These are phyloP conservation scores for Platyscapa corneri DNA, from an alignment of 1,140 invertebrate genomes.

Conservation along the genomic window DNA sequence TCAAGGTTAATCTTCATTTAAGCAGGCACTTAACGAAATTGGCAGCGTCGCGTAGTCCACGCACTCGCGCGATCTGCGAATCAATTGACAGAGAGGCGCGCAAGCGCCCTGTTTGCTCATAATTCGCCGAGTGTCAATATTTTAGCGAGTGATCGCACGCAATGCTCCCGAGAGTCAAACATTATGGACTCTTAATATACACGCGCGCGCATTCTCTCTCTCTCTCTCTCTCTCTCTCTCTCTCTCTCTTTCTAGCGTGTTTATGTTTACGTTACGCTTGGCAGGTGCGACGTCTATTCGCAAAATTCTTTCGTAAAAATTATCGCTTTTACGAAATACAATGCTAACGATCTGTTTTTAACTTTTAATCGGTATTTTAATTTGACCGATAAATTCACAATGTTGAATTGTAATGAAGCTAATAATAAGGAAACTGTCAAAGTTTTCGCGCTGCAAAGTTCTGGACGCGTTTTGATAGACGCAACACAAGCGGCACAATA, in stretches of 20 bases:
- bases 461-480: too few species aligned
- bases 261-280: background rate
- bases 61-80: background rate
- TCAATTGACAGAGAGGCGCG: background rate
- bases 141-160: background rate
- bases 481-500: too few species aligned
- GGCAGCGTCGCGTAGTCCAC: background rate
- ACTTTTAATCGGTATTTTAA: background rate
- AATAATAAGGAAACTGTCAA: too few species aligned
- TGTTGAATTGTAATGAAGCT: too few species aligned
- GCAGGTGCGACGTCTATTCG: background rate
- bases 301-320: background rate
- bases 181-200: background rate
- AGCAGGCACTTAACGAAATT: slow-evolving; percentile 11
- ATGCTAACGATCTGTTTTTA: background rate
- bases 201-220: background rate
- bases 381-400: too few species aligned
- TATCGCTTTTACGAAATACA: background rate
- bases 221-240: background rate
- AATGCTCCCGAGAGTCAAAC: background rate
- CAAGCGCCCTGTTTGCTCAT: background rate
- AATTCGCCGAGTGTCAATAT: background rate
- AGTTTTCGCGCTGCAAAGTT: too few species aligned
- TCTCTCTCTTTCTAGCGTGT: background rate
- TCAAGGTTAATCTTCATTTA: slow-evolving; percentile 21